Percentiles rank a stretch among this genome's conserved stretches.
Conservation (phyloP, 2,113 vertebrate species). For the Pteruthius melanotis region DNA sequence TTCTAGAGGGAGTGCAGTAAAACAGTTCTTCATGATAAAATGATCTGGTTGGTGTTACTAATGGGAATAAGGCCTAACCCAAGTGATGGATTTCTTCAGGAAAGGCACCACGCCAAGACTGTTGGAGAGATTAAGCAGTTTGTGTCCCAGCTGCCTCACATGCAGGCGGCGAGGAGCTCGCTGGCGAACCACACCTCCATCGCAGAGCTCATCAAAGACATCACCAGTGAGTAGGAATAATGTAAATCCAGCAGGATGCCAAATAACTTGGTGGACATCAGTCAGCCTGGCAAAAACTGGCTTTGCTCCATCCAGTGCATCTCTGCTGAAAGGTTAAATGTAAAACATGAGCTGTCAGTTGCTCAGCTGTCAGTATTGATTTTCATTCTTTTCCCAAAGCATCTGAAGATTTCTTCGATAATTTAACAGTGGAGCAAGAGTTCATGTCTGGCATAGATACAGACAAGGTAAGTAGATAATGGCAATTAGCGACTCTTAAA, state of each 20-base stretch:
- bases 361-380: not conserved
- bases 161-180: constrained; percentile 93
- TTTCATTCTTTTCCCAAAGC: constrained; percentile 72
- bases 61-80: not conserved
- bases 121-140: constrained; percentile 99
- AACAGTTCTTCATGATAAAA: not conserved
- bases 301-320: not conserved
- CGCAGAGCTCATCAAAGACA: constrained; percentile 95
- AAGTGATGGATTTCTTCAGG: constrained; percentile 68
- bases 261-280: not conserved
- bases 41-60: not conserved
- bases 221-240: constrained; percentile 83
- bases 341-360: not conserved
- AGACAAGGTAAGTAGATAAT: constrained; percentile 84
- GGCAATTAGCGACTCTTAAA: not conserved
- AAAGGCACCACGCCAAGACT: constrained; percentile 93
- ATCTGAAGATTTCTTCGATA: constrained; percentile 98
- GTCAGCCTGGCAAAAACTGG: not conserved
- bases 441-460: constrained; percentile 99
- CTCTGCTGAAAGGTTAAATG: not conserved
- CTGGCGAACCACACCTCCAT: constrained; percentile 97
- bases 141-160: constrained; percentile 95
- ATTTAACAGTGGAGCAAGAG: constrained; percentile 96
- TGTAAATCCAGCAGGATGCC: not conserved
- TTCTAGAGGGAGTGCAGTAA: not conserved